Base-by-base conservation (phyloP, 1,140 invertebrate species). In the Periplaneta americana region DNA sequence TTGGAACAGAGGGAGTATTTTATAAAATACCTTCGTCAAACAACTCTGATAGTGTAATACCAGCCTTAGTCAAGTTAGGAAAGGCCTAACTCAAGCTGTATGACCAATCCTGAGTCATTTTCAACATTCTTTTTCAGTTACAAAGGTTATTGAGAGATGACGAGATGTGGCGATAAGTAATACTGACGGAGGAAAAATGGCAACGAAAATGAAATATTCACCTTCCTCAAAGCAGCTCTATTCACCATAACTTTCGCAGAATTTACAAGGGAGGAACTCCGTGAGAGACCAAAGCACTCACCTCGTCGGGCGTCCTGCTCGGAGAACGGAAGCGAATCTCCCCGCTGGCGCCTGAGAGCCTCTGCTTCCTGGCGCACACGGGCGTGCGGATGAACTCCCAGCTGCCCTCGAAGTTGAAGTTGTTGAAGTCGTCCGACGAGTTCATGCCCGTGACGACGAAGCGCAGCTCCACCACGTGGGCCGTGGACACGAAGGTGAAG, bases 371-470 rank as follows among this genome's bases (percentile, higher is more conserved):
- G 32, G 91, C 88, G 85, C 95, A 96, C 33, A 90, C 87, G 31
- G 92, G 88, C 77, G 93, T 91, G 85, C 94, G 92, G 0, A 96
- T 89, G 84, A 96, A 96, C 85, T 96, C 95, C 87, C 94, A 96
- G 48, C 91, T 92, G 31, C 94, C 96, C 87, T 97, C 95, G 86
- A 97, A 97, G 82, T 93, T 94, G 66, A 96, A 91, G 80, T 94
- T 94, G 79, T 93, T 92, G 85, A 95, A 96, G 88, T 98, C 96
- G 84, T 97, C 95, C 11, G 93, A 89, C 0, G 95, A 91, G 75
- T 93, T 93, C 96, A 98, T 98, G 80, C 94, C 93, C 13, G 91
- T 90, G 2, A 96, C 94, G 8, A n/a, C 17, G 84, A 97, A 96
- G 84, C 94, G 92, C n/a, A 97, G 90, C 85, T 96, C 95, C 5